phyloP scores from a whole-genome alignment of 2,797 vertebrate genomes.

The Semotilus atromaculatus region DNA sequence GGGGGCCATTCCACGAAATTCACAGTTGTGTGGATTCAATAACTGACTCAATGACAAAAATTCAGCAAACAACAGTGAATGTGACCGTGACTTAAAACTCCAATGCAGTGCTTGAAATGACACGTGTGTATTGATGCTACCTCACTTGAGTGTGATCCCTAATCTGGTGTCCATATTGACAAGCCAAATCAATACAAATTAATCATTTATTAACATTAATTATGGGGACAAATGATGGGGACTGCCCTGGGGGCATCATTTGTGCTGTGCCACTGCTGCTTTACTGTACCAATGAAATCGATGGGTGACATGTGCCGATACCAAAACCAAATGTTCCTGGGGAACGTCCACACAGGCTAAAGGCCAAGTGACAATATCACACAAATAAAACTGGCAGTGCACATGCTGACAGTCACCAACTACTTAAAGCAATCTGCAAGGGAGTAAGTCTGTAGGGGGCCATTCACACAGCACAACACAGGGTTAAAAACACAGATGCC shows the following conservation, averaged over 20 bases:
- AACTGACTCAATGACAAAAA: not conserved
- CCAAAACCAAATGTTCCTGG: constrained; percentile 29
- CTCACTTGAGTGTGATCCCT: constrained; percentile 1
- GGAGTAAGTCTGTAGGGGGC: not conserved
- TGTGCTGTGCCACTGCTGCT: constrained; percentile 13
- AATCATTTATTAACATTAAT: constrained; percentile 33
- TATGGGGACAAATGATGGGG: constrained; percentile 24
- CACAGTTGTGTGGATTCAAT: not conserved
- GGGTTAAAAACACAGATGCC: not conserved
- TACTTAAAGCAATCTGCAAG: not conserved
- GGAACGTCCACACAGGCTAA: not conserved
- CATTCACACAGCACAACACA: not conserved
- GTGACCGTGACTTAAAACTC: not conserved
- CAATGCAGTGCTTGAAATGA: not conserved
- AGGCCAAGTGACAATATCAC: constrained; percentile 32
- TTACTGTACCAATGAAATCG: constrained; percentile 19
- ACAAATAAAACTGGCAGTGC: not conserved
- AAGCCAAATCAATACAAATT: constrained; percentile 17
- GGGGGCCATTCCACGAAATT: not conserved
- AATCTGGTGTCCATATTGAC: constrained; percentile 6
- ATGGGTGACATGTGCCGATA: constrained; percentile 45
- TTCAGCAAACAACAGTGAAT: not conserved
- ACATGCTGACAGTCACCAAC: constrained; percentile 1
- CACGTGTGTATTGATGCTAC: constrained; percentile 1
- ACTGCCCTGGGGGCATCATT: constrained; percentile 33